Conservation (phyloP, 2,113 vertebrate genomes). For the Dromaius novaehollandiae region DNA sequence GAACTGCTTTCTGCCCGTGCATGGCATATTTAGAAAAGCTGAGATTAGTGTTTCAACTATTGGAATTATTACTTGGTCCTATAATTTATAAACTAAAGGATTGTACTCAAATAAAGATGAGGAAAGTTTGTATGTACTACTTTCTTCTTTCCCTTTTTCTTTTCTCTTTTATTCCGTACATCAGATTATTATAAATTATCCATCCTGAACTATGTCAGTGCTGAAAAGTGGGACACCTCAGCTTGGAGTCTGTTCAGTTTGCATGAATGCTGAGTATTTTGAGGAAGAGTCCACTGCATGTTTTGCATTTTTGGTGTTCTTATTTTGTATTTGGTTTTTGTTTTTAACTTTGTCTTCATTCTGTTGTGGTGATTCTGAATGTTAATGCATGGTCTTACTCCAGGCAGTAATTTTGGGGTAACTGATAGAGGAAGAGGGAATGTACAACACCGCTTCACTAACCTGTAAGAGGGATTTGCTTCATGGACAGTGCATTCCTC, state of each 20-base stretch:
- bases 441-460: neutral
- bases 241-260: neutral
- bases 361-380: neutral
- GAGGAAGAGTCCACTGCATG: neutral
- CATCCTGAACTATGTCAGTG: neutral
- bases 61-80: neutral
- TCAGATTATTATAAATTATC: too few species aligned
- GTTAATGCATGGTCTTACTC: neutral
- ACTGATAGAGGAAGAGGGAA: neutral
- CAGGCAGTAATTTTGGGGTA: slow-evolving; percentile 34
- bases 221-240: neutral
- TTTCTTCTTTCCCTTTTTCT: neutral
- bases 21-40: neutral
- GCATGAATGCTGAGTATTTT: neutral
- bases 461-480: neutral
- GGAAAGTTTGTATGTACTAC: neutral
- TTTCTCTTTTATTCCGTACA: too few species aligned
- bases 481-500: neutral
- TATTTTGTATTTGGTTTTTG: neutral
- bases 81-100: neutral
- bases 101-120: neutral
- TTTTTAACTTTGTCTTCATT: neutral
- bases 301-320: neutral
- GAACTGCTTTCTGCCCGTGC: neutral
- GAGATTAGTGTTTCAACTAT: neutral